A percentile compares a stretch with the other conserved stretches of the same genome.
Evolutionary conservation across 2,888 invertebrate species (phyloP).

Genomic region (Drosophila anomalata): DNA sequence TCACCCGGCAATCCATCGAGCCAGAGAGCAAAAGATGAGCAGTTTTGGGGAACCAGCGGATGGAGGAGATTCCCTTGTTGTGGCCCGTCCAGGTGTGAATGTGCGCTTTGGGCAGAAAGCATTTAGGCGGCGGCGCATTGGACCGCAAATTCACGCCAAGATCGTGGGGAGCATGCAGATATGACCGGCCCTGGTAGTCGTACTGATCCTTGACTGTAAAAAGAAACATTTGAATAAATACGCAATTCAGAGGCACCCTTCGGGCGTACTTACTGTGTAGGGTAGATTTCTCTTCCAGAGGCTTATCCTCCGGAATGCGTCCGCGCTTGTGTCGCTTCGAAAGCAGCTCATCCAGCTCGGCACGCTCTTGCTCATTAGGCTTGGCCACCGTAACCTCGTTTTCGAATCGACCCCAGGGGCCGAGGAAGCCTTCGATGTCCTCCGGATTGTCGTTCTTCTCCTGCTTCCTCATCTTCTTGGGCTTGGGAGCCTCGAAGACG

Average conservation of each 20-base stretch:
- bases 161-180: conserved; percentile 96
- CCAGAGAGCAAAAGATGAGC: conserved; percentile 97
- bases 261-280: conserved; percentile 90
- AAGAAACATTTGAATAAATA: background rate
- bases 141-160: conserved; percentile 94
- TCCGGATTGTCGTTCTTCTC: conserved; percentile 94
- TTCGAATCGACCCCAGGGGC: conserved; percentile 98
- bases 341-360: conserved; percentile 96
- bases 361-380: conserved; percentile 96
- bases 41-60: conserved; percentile 96
- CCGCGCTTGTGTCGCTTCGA: conserved; percentile 95
- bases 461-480: conserved; percentile 92
- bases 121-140: conserved; percentile 95
- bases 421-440: conserved; percentile 97
- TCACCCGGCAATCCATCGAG: conserved; percentile 98
- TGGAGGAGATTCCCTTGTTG: conserved; percentile 97
- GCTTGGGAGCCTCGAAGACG: conserved; percentile 94
- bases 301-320: conserved; percentile 94
- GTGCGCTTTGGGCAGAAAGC: conserved; percentile 97
- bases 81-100: conserved; percentile 99
- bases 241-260: background rate
- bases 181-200: conserved; percentile 98
- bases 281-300: conserved; percentile 96
- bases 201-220: conserved; percentile 92
- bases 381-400: conserved; percentile 95